These are phyloP conservation scores for Trachelipus rathkii DNA, from an alignment of 1,140 invertebrate species.

Conservation along the genomic window DNA sequence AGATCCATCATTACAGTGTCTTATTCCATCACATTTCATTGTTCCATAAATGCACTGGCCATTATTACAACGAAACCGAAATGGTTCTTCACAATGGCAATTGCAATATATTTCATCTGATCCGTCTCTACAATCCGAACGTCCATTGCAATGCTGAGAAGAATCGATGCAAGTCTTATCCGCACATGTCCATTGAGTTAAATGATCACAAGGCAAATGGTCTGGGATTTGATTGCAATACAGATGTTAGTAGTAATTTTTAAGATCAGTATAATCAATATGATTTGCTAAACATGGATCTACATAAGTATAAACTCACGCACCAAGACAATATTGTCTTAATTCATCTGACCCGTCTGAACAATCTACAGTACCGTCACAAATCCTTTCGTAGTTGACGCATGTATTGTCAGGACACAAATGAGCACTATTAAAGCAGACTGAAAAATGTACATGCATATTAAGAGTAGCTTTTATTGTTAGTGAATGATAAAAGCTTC, in stretches of 20 bases:
- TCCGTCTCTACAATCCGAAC: conserved; percentile 49
- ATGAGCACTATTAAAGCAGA: conserved; percentile 47
- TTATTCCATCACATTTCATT: conserved; percentile 43
- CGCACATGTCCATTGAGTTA: conserved; percentile 49
- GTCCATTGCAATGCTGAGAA: conserved; percentile 47
- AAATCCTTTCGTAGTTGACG: conserved; percentile 46
- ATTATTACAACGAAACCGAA: conserved; percentile 54
- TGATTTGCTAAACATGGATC: neutral
- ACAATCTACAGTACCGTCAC: conserved; percentile 50
- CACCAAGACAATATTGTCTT: conserved; percentile 35
- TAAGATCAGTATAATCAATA: neutral
- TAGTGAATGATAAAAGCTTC: no score
- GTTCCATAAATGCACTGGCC: conserved; percentile 51
- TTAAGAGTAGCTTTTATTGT: neutral
- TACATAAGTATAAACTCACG: conserved; percentile 7
- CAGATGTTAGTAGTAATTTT: neutral
- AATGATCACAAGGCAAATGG: conserved; percentile 19
- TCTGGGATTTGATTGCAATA: neutral
- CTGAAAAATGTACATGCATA: conserved; percentile 30
- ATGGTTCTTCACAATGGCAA: conserved; percentile 30
- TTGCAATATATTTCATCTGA: conserved; percentile 50
- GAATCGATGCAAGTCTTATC: conserved; percentile 47
- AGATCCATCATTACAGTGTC: conserved; percentile 48
- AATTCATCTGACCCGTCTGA: conserved; percentile 49
- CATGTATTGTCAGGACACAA: conserved; percentile 48